Base-by-base conservation (phyloP, 2,888 invertebrate genomes). In the Polylopha cassiicola region DNA sequence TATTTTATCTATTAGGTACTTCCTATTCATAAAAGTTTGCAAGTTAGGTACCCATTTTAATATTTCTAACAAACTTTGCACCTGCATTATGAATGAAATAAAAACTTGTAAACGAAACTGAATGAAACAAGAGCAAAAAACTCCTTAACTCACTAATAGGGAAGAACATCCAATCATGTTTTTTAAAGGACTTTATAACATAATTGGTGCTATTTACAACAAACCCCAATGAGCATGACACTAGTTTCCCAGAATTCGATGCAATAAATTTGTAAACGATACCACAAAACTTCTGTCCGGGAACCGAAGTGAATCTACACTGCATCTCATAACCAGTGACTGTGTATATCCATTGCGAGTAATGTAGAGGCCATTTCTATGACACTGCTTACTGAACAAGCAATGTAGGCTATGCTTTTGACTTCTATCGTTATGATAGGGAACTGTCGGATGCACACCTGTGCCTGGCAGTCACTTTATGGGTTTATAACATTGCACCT, bases 181-280 rank as follows among this genome's bases (percentile, higher is more conserved):
- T 52, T 43, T 58, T 59, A 65, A 68, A 65, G 56, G 49, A 51
- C 61, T 76, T 74, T 77, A 73, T 55, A 55, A 58, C 52, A 58
- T 79, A 78, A 80, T 76, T 73, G 70, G 61, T 57, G 49, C 48
- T 65, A 55, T 71, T 66, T 64, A 71, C 61, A 65, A 68, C 62
- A 67, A 71, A 68, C 66, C 66, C 73, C 68, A 76, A 77, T 73
- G 74, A 73, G 66, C 65, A 68, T 59, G 61, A 66, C 65, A 65
- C 63, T 59, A 60, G 58, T 51, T 84, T 84, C 81, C 53, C 59
- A 74, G 84, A 81, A 81, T 61, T 66, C 57, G 52, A 54, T 56
- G 60, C 67, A 73, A 73, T 82, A 81, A 84, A 82, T 74, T 70
- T 81, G 80, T 84, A 81, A 80, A 74, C 68, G 73, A 69, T 73